Conservation (phyloP, 2,888 invertebrate species). For the Deilephila elpenor region DNA sequence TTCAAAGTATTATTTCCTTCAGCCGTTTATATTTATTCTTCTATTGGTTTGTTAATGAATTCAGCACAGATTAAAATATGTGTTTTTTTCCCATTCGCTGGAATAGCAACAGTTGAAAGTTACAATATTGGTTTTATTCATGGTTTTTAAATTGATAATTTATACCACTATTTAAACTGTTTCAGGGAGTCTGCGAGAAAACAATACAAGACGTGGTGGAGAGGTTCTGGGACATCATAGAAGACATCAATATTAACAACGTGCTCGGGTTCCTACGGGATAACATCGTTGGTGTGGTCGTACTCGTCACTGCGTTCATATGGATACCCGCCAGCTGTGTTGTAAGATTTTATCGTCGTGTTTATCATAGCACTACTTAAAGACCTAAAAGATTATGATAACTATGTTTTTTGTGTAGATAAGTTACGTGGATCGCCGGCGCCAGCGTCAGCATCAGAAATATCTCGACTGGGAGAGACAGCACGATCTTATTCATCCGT, state of each 20-base stretch:
- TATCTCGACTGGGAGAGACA: conserved; percentile 88
- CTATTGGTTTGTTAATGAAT: too few relatives aligned
- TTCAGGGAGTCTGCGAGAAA: conserved; percentile 96
- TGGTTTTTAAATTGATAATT: too few relatives aligned
- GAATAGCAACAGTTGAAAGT: too few relatives aligned
- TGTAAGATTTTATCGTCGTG: conserved; percentile 49
- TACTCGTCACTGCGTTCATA: conserved; percentile 94
- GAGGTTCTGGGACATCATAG: conserved; percentile 98
- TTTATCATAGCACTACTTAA: background rate
- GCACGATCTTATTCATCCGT: conserved; percentile 90
- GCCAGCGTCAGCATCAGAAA: conserved; percentile 89
- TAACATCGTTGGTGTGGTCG: conserved; percentile 97
- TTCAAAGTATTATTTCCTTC: too few relatives aligned
- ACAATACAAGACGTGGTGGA: conserved; percentile 98
- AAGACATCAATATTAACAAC: conserved; percentile 97
- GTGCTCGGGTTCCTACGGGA: conserved; percentile 94
- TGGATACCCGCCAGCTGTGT: conserved; percentile 98
- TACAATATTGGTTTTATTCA: too few relatives aligned
- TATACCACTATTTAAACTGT: conserved; percentile 51
- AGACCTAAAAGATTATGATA: too few relatives aligned
- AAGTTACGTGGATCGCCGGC: conserved; percentile 92
- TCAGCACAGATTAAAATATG: too few relatives aligned
- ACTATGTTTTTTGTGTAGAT: conserved; percentile 67
- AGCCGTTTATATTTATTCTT: too few relatives aligned
- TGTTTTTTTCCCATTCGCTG: too few relatives aligned